Conservation (phyloP, 1,140 invertebrate genomes). For the Solen grandis region DNA sequence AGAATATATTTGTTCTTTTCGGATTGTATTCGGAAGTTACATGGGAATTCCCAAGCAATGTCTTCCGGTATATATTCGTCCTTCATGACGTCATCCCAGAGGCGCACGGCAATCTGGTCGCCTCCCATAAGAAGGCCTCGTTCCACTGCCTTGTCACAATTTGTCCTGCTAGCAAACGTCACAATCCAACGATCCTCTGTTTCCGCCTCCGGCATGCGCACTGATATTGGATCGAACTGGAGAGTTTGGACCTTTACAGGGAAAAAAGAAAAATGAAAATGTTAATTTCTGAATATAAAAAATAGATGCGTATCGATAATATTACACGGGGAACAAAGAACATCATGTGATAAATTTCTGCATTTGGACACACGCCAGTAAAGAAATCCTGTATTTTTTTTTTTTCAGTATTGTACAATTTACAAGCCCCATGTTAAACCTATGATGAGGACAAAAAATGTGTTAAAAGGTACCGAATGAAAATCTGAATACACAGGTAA, state of each 20-base stretch:
- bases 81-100: slow-evolving; percentile 19
- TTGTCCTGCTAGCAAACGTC: neutral
- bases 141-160: slow-evolving; percentile 14
- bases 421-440: too few relatives aligned
- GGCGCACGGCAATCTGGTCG: slow-evolving; percentile 14
- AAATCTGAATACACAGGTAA: too few relatives aligned
- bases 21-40: neutral
- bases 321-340: too few relatives aligned
- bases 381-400: too few relatives aligned
- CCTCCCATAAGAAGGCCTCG: slow-evolving; percentile 14
- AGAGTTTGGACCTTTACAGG: slow-evolving; percentile 37
- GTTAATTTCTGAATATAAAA: neutral
- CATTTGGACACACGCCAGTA: too few relatives aligned
- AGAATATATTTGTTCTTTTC: slow-evolving; percentile 6
- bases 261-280: neutral
- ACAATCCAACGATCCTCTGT: slow-evolving; percentile 37
- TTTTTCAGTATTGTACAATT: too few relatives aligned
- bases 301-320: too few relatives aligned
- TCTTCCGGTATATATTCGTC: slow-evolving; percentile 26
- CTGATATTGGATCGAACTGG: slow-evolving; percentile 32
- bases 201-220: neutral
- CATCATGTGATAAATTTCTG: too few relatives aligned
- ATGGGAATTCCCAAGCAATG: neutral
- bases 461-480: too few relatives aligned
- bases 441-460: too few relatives aligned